These are phyloP conservation scores for Criorhina ranunculi DNA, from an alignment of 2,888 invertebrate genomes.

Conservation along the genomic window DNA sequence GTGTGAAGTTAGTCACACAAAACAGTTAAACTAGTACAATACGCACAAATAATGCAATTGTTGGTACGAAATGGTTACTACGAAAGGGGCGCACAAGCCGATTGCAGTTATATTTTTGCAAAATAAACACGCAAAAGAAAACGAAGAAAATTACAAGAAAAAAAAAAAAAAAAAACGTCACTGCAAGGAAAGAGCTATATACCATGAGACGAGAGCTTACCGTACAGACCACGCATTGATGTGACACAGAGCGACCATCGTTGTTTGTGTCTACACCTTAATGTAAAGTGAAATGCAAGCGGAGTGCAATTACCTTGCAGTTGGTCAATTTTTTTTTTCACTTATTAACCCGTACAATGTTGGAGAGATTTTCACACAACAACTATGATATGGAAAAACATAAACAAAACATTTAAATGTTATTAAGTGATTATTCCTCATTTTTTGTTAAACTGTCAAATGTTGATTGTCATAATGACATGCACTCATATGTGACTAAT, in stretches of 20 bases:
- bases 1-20: slow-evolving; percentile 52
- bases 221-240: slow-evolving; percentile 35
- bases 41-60: slow-evolving; percentile 68
- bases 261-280: slow-evolving; percentile 43
- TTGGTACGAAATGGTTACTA: slow-evolving; percentile 38
- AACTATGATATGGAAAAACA: slow-evolving; percentile 9
- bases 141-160: slow-evolving; percentile 10
- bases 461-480: slow-evolving; percentile 59
- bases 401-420: slow-evolving; percentile 42
- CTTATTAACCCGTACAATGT: not conserved
- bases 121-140: slow-evolving; percentile 11
- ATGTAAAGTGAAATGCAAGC: slow-evolving; percentile 53
- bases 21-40: slow-evolving; percentile 55
- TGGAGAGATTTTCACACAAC: slow-evolving; percentile 38
- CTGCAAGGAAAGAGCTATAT: slow-evolving; percentile 3
- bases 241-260: slow-evolving; percentile 25
- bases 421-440: slow-evolving; percentile 70
- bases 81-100: slow-evolving; percentile 28
- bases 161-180: slow-evolving; percentile 28
- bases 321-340: slow-evolving; percentile 52
- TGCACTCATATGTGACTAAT: slow-evolving; percentile 63
- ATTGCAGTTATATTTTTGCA: slow-evolving; percentile 20
- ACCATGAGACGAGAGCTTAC: slow-evolving; percentile 34
- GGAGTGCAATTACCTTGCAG: slow-evolving; percentile 69
- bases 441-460: slow-evolving; percentile 51